Conservation (phyloP, 2,113 vertebrate species). For the Alligator mississippiensis region DNA sequence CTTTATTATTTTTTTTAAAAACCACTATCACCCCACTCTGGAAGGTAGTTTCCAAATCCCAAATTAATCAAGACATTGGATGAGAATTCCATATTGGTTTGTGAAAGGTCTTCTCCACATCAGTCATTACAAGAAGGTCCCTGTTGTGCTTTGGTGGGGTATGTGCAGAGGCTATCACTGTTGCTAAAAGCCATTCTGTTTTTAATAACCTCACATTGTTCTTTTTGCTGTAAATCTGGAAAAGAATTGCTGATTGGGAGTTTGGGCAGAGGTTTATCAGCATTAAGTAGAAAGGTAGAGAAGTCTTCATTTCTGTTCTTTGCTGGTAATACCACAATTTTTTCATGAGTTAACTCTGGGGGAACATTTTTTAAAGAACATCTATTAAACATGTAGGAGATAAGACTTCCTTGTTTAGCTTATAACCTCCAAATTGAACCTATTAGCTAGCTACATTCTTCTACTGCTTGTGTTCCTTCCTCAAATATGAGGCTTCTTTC, state of each 20-base stretch:
- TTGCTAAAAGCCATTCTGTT: slow-evolving; percentile 75
- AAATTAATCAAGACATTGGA: slow-evolving; percentile 75
- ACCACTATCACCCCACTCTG: slow-evolving; percentile 72
- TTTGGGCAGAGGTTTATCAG: slow-evolving; percentile 58
- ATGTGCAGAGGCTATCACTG: slow-evolving; percentile 41
- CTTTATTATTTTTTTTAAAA: slow-evolving; percentile 74
- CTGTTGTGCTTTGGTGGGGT: slow-evolving; percentile 73
- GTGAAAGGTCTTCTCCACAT: slow-evolving; percentile 74
- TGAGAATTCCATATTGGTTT: slow-evolving; percentile 74
- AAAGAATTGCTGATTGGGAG: slow-evolving; percentile 69
- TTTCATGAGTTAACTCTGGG: slow-evolving; percentile 43
- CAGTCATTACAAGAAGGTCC: slow-evolving; percentile 71
- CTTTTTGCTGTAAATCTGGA: slow-evolving; percentile 73
- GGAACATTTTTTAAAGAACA: slow-evolving; percentile 34
- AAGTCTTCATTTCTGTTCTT: slow-evolving; percentile 46
- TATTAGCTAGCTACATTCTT: not conserved
- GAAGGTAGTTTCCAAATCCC: slow-evolving; percentile 74
- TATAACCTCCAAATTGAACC: not conserved
- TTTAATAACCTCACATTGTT: slow-evolving; percentile 76
- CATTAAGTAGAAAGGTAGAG: not conserved
- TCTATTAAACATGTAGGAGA: slow-evolving; percentile 5
- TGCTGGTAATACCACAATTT: not conserved
- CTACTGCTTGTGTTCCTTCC: fast-evolving
- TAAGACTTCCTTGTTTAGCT: slow-evolving; percentile 3
- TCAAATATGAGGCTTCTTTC: not conserved